Conservation (phyloP, 2,797 vertebrate genomes). For the Manis crassicaudata region DNA sequence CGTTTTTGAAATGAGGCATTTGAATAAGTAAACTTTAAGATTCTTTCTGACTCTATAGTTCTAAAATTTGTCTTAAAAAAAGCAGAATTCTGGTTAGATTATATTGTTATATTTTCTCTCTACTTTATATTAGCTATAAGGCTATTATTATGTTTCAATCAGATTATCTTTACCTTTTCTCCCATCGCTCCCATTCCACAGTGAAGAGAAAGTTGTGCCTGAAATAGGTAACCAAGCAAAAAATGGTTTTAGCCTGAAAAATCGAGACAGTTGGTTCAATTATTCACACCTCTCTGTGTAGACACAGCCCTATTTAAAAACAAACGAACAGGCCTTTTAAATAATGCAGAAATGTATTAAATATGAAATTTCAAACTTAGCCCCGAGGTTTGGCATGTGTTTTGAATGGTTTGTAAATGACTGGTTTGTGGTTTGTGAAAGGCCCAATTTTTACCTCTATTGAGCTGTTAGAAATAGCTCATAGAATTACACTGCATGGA, state of each 20-base stretch:
- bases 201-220: constrained; percentile 53
- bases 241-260: constrained; percentile 20
- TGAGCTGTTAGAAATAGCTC: constrained; percentile 21
- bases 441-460: neutral
- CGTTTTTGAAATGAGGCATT: neutral
- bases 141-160: constrained; percentile 23
- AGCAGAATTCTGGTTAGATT: constrained; percentile 5
- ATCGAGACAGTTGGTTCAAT: constrained; percentile 42
- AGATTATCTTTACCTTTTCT: constrained; percentile 29
- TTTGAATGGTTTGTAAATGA: constrained; percentile 56
- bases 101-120: constrained; percentile 35
- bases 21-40: neutral
- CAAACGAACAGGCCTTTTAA: neutral
- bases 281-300: constrained; percentile 23
- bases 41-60: neutral
- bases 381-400: neutral
- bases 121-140: neutral
- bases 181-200: neutral
- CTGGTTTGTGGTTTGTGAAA: constrained; percentile 33
- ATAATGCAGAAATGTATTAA: constrained; percentile 54
- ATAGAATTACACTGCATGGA: constrained; percentile 22
- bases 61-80: neutral
- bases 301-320: constrained; percentile 26
- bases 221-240: constrained; percentile 40
- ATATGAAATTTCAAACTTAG: constrained; percentile 53